Percentiles rank a stretch among this genome's conserved stretches.
These are phyloP conservation scores for Telmatochromis brichardi DNA, from an alignment of 2,113 vertebrate species.

Conservation along the genomic window DNA sequence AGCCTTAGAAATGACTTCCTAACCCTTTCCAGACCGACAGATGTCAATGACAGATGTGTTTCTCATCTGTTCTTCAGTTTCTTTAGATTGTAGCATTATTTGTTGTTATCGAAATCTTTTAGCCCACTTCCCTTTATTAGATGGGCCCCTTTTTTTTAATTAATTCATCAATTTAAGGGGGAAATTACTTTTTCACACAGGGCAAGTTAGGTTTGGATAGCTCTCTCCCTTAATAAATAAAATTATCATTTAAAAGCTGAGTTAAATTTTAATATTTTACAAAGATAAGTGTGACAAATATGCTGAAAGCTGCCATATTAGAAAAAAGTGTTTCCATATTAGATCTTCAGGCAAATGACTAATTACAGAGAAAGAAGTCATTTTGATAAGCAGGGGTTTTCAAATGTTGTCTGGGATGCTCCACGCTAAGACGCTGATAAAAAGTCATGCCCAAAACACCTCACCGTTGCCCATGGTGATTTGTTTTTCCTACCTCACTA, in stretches of 20 bases:
- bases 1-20: background rate
- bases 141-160: background rate
- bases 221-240: fast-evolving
- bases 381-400: background rate
- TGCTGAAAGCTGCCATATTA: background rate
- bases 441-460: background rate
- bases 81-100: background rate
- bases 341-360: background rate
- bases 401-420: background rate
- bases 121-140: background rate
- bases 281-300: background rate
- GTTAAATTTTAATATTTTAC: background rate
- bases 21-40: background rate
- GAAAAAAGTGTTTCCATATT: background rate
- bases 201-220: background rate
- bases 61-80: background rate
- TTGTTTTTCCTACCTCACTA: background rate
- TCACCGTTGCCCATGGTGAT: fast-evolving
- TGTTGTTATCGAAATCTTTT: background rate
- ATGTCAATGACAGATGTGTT: background rate
- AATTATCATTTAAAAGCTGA: background rate
- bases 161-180: background rate
- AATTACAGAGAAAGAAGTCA: background rate
- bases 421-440: background rate
- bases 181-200: background rate